Percentiles rank a stretch among this genome's conserved stretches.
Conservation (phyloP, 2,113 vertebrate species). For the Misgurnus mizolepis region DNA sequence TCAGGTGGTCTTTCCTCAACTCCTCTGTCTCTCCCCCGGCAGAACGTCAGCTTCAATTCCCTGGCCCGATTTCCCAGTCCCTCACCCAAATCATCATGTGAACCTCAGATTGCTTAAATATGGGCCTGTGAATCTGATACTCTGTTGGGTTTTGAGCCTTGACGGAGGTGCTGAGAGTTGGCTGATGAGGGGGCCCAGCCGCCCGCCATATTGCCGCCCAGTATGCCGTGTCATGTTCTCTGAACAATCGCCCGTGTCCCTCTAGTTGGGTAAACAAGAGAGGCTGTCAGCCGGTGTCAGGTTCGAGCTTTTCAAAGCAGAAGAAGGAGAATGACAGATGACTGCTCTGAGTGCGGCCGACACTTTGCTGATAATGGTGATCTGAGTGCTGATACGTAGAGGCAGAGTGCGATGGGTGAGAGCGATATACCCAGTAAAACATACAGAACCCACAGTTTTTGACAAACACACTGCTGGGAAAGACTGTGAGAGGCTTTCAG, state of each 20-base stretch:
- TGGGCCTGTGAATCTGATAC: conserved; percentile 58
- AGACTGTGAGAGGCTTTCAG: conserved; percentile 42
- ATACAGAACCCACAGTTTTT: conserved; percentile 48
- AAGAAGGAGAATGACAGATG: conserved; percentile 56
- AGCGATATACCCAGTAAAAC: conserved; percentile 47
- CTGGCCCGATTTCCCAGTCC: conserved; percentile 40
- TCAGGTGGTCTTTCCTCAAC: conserved; percentile 63
- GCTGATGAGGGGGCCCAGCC: conserved; percentile 49
- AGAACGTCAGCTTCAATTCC: conserved; percentile 55
- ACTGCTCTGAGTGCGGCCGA: conserved; percentile 50
- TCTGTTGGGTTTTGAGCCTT: conserved; percentile 52
- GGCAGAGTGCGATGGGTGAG: conserved; percentile 47
- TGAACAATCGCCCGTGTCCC: conserved; percentile 52
- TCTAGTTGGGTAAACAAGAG: conserved; percentile 57
- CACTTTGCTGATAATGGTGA: conserved; percentile 53
- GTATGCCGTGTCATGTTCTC: conserved; percentile 57
- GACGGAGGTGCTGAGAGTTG: conserved; percentile 59
- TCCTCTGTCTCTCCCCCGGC: conserved; percentile 40
- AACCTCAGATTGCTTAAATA: conserved; percentile 56
- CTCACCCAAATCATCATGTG: conserved; percentile 47
- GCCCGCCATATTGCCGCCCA: conserved; percentile 43
- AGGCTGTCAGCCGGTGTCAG: conserved; percentile 59
- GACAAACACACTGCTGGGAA: conserved; percentile 50
- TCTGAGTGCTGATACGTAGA: conserved; percentile 52
- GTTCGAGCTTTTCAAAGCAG: conserved; percentile 53